A percentile compares a stretch with the other conserved stretches of the same genome.
These are phyloP conservation scores for Sphenopsis melanotis DNA, from an alignment of 2,797 vertebrate species.

Conservation along the genomic window DNA sequence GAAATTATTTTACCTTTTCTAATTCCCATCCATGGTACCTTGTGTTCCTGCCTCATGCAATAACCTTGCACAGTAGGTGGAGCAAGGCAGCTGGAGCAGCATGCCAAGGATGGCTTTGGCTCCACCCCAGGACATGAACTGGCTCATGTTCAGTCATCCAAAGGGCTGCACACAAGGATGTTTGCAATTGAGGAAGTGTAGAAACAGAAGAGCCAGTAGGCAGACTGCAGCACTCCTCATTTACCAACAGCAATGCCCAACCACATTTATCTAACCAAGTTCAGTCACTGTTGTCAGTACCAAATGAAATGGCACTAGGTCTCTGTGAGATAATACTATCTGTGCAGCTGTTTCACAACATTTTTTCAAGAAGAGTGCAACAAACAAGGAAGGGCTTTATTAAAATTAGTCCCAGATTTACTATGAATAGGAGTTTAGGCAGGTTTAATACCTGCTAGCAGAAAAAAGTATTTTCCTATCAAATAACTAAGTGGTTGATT, in stretches of 20 bases:
- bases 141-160: not conserved
- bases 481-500: conserved; percentile 14
- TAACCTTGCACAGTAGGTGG: not conserved
- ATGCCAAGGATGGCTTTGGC: not conserved
- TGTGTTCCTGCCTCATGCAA: not conserved
- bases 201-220: not conserved
- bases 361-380: conserved; percentile 36
- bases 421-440: conserved; percentile 1
- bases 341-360: conserved; percentile 11
- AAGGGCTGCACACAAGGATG: not conserved
- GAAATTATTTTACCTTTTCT: not conserved
- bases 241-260: not conserved
- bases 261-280: not conserved
- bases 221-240: not conserved
- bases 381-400: conserved; percentile 4
- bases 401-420: conserved; percentile 55
- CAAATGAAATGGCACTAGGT: not conserved
- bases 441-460: not conserved
- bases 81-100: not conserved
- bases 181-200: not conserved
- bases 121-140: not conserved
- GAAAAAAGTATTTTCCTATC: conserved; percentile 23
- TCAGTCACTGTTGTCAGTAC: not conserved
- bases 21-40: not conserved
- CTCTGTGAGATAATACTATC: conserved; percentile 14